Base-by-base conservation (phyloP, 2,113 vertebrate genomes). In the Nibea coibor region DNA sequence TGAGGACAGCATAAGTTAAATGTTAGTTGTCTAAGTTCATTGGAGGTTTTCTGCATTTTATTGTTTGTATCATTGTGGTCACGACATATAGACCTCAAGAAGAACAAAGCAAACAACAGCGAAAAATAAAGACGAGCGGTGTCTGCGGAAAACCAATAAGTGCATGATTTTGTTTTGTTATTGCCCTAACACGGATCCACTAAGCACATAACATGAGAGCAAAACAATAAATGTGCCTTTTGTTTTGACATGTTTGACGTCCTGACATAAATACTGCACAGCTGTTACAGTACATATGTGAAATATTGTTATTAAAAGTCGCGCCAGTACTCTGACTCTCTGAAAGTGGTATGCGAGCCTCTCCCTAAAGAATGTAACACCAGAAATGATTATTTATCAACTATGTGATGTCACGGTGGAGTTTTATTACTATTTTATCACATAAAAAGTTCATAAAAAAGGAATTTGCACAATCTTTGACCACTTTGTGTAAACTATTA, bases 1-100 rank as follows among this genome's bases (percentile, higher is more conserved):
- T 31, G 57, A 89, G 62, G 72, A 66, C 26, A 66, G 26, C 1
- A 10, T n/a, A 28, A 17, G 62, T 63, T 72, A n/a, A 54, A 42
- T n/a, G 67, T 75, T 26, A 58, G 6, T 35, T 24, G 22, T 54
- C 14, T 14, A 15, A 59, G 43, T 45, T 45, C 26, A 58, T 45
- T 45, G 35, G 43, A 43, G 56, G 5, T 53, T 65, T 51, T 39
- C 35, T 47, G 17, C 5, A 16, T 64, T 69, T 35, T 39, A 45
- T 28, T 71, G 22, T 71, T 71, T 19, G 14, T 35, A 68, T 78
- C 39, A 63, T 5, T 22, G n/a, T 24, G 35, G 39, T 80, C 66
- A 56, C 12, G 42, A 43, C 65, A 45, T 66, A 19, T 50, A 28
- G 43, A 56, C 48, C n/a, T 48, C 14, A 31, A 31, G 8, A 48